A percentile compares a stretch with the other conserved stretches of the same genome.
Conservation (phyloP, 2,113 vertebrate species). For the Pagrus major region DNA sequence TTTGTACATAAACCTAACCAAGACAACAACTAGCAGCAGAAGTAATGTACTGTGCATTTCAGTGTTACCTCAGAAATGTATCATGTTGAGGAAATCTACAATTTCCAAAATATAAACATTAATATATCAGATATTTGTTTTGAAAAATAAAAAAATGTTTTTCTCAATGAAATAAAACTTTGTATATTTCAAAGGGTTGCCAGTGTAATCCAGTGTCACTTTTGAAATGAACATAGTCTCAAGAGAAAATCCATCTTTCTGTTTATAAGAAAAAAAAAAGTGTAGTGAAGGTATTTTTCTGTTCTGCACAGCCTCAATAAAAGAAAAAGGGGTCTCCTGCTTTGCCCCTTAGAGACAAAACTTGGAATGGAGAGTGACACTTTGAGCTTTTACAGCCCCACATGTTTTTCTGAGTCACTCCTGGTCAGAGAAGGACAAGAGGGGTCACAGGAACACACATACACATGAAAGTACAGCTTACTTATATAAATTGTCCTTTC, state of each 20-base stretch:
- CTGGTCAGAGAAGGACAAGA: neutral
- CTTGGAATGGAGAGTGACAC: neutral
- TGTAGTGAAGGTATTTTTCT: neutral
- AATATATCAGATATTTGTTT: no score
- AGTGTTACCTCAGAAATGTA: no score
- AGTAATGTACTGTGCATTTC: no score
- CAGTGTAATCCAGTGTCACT: neutral
- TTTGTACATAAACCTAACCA: no score
- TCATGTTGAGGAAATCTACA: no score
- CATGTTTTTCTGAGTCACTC: conserved; percentile 33
- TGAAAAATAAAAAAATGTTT: no score
- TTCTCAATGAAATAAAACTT: no score
- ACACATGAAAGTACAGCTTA: neutral
- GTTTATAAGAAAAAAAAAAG: neutral
- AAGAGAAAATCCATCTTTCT: neutral
- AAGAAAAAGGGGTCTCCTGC: neutral
- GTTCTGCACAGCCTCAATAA: neutral
- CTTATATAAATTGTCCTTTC: neutral
- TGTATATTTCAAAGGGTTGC: neutral
- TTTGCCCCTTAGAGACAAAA: neutral
- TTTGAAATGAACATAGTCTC: neutral
- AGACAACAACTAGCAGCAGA: no score
- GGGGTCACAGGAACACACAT: conserved; percentile 8
- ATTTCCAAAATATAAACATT: no score
- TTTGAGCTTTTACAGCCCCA: conserved; percentile 17